Base-by-base conservation (phyloP, 2,113 vertebrate genomes). In the Ivindomyrus marchei region DNA sequence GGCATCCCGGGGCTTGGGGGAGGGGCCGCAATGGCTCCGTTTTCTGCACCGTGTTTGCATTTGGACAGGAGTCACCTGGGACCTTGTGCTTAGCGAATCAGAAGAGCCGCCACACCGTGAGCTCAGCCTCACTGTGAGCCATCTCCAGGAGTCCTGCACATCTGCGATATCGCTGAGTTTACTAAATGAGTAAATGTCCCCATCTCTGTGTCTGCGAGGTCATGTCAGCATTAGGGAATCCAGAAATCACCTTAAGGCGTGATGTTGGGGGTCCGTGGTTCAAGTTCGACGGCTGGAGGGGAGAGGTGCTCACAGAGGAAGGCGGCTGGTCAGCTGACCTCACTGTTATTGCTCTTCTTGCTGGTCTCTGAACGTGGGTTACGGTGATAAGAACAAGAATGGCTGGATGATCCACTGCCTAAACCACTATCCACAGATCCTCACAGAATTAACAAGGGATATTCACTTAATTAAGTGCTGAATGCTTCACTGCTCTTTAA, bases 371-470 rank as follows among this genome's bases (percentile, higher is more conserved):
- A 42, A 80, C 0, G 10, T 39, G 31, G 27, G 31, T 80, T 80
- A 56, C 2, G 2, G 1, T 4, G 56, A 56, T 0, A 24, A 21
- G 52, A 66, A 56, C 27, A 53, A 31, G 15, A 17, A 19, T 21
- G 36, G 8, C 52, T 10, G 36, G 7, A 53, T 45, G 27, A 36
- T 11, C 17, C 56, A 8, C 36, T 24, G 53, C 36, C 80, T 88
- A 92, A 94, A 85, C 91, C 94, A 92, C 47, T 86, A 86, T 93
- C 93, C 74, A 93, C 80, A 89, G 95, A 95, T 96, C 96, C 93
- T 95, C 96, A 96, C 96, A 93, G 93, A 94, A 93, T 95, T 95
- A 95, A 94, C 93, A 91, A 92, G 95, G 95, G 95, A 96, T 97
- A 96, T 58, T 88, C 94, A 92, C 92, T 91, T 91, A 91, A 52